Evolutionary conservation across 2,113 vertebrate genomes (phyloP).

Genomic region (Todiramphus chloris): DNA sequence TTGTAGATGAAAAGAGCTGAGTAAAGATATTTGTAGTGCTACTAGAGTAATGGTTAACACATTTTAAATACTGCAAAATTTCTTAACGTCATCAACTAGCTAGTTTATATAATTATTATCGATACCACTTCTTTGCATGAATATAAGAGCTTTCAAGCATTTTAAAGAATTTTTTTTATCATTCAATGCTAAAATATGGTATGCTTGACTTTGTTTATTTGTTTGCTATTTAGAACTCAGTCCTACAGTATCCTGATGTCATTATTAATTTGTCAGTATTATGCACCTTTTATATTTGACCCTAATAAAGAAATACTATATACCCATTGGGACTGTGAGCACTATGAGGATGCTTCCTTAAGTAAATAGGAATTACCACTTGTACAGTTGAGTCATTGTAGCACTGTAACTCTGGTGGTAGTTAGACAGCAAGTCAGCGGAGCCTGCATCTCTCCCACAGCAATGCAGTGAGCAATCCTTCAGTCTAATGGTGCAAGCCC

Average conservation of each 20-base stretch:
- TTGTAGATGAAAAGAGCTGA: background rate
- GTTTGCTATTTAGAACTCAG: background rate
- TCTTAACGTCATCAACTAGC: background rate
- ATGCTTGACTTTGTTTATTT: background rate
- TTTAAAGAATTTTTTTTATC: background rate
- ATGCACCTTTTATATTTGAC: background rate
- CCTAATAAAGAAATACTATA: background rate
- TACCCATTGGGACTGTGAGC: background rate
- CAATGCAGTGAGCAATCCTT: background rate
- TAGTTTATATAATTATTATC: background rate
- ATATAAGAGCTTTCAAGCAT: background rate
- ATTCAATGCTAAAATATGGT: background rate
- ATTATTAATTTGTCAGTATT: background rate
- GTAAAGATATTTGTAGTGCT: background rate
- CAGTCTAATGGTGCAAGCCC: fast-evolving
- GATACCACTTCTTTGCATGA: background rate
- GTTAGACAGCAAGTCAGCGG: background rate
- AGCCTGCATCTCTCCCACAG: background rate
- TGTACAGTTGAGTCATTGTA: background rate
- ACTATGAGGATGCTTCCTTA: background rate
- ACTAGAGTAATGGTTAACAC: background rate
- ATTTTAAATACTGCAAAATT: background rate
- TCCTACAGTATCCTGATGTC: background rate
- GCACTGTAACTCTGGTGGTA: background rate
- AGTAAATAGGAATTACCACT: background rate